Conservation (phyloP, 2,113 vertebrate genomes). For the Seriola dumerili region DNA sequence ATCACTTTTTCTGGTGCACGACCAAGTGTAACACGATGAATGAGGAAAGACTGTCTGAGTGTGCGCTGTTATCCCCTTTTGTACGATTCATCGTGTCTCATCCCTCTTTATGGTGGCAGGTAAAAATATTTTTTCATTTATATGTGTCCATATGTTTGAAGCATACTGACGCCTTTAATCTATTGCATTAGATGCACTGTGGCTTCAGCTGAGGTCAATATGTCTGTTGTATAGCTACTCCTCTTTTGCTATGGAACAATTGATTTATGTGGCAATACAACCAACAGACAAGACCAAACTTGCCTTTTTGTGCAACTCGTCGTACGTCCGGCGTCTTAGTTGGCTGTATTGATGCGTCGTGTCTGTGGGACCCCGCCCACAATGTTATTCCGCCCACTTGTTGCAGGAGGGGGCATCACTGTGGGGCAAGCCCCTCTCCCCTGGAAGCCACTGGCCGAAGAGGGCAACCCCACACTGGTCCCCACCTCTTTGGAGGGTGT, state of each 20-base stretch:
- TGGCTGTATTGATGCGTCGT: slow-evolving; percentile 65
- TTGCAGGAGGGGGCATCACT: slow-evolving; percentile 92
- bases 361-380: slow-evolving; percentile 85
- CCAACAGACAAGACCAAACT: slow-evolving; percentile 3
- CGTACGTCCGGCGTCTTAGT: slow-evolving; percentile 38
- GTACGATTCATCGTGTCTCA: background rate
- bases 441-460: slow-evolving; percentile 90
- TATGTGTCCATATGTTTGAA: slow-evolving; percentile 22
- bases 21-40: background rate
- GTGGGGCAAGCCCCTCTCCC: slow-evolving; percentile 84
- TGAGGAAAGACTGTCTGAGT: slow-evolving; percentile 1
- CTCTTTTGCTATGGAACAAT: slow-evolving; percentile 7
- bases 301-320: slow-evolving; percentile 19
- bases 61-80: background rate
- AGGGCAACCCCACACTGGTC: slow-evolving; percentile 85
- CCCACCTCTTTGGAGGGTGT: slow-evolving; percentile 92
- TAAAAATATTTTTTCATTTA: background rate
- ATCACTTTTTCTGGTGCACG: background rate
- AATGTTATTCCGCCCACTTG: slow-evolving; percentile 92
- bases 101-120: background rate
- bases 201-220: background rate
- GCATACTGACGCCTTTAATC: slow-evolving; percentile 21
- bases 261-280: background rate
- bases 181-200: background rate
- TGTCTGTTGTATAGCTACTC: background rate